phyloP scores from a whole-genome alignment of 2,113 vertebrate genomes.

The Ctenodactylus gundi region DNA sequence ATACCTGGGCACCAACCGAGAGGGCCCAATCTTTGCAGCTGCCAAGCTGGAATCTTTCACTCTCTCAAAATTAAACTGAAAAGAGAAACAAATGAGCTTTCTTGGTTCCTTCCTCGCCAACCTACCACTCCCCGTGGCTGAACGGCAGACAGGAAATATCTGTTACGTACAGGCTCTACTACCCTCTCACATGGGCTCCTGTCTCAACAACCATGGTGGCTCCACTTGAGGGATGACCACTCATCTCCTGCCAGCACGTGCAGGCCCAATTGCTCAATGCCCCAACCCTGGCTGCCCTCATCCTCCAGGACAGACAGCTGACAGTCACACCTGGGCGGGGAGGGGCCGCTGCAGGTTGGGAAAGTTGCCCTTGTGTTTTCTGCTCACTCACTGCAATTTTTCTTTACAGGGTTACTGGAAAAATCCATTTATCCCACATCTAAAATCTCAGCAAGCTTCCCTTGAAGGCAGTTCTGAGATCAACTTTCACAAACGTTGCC shows the following conservation, averaged over 20 bases:
- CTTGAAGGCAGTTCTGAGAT: background rate
- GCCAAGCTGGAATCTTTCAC: background rate
- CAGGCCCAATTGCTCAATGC: constrained; percentile 51
- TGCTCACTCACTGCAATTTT: constrained; percentile 42
- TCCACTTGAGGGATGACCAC: background rate
- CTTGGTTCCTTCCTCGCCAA: background rate
- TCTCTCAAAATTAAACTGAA: background rate
- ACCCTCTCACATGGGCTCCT: background rate
- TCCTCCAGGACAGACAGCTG: constrained; percentile 36
- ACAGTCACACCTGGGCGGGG: background rate
- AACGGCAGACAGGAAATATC: background rate
- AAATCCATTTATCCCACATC: background rate
- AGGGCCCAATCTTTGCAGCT: background rate
- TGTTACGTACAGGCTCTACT: background rate
- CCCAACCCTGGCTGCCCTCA: background rate
- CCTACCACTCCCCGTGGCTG: background rate
- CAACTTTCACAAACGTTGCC: background rate
- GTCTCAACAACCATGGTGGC: background rate
- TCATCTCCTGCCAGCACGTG: background rate
- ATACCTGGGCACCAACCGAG: background rate
- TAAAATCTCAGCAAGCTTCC: background rate
- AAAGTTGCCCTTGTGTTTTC: constrained; percentile 27
- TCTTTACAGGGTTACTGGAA: constrained; percentile 6
- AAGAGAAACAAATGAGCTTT: background rate
- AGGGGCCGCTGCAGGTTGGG: background rate